These are phyloP conservation scores for Aythya fuligula DNA, from an alignment of 2,797 vertebrate species.

Conservation along the genomic window DNA sequence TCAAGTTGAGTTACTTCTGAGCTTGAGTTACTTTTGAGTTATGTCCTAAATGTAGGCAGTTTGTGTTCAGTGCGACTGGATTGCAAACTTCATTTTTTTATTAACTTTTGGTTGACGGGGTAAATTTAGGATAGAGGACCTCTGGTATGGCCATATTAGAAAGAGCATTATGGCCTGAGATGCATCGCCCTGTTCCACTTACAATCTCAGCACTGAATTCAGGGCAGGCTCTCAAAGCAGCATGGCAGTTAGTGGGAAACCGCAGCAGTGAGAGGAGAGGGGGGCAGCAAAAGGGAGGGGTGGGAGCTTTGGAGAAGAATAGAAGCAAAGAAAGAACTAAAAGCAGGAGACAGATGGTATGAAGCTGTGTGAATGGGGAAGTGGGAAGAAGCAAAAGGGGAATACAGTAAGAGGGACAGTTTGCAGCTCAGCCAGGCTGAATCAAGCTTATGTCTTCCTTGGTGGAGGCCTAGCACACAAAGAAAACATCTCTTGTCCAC, in stretches of 20 bases:
- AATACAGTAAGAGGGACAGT: not conserved
- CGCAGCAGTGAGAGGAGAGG: not conserved
- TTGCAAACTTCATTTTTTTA: not conserved
- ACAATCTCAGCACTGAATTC: not conserved
- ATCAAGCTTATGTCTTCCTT: not conserved
- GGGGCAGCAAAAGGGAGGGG: not conserved
- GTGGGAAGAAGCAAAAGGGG: constrained; percentile 1
- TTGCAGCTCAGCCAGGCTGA: not conserved
- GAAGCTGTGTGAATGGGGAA: constrained; percentile 33
- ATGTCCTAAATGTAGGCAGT: not conserved
- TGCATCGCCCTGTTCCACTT: not conserved
- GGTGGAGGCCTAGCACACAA: not conserved
- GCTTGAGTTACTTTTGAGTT: not conserved
- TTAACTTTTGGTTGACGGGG: not conserved
- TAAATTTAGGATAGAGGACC: not conserved
- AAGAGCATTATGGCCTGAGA: not conserved
- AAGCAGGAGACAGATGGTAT: not conserved
- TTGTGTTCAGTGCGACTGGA: not conserved
- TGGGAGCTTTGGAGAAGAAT: not conserved
- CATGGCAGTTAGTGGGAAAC: not conserved
- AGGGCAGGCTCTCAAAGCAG: not conserved
- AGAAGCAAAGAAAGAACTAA: constrained; percentile 51
- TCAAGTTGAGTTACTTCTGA: not conserved
- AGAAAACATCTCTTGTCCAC: not conserved
- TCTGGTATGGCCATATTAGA: not conserved